Conservation (phyloP, 2,888 invertebrate species). For the Acronicta aceris region DNA sequence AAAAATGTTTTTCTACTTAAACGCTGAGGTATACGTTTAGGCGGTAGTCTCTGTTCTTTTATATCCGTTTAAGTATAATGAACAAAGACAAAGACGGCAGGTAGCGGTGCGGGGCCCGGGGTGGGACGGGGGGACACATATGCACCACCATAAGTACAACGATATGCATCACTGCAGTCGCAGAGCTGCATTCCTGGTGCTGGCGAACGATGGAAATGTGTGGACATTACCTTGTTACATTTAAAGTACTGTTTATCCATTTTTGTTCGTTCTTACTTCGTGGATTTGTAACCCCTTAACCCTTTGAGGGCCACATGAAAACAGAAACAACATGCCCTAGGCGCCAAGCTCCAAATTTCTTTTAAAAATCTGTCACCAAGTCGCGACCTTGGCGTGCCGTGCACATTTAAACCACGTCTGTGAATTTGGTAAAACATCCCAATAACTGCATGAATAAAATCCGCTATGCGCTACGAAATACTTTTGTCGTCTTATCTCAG, state of each 20-base stretch:
- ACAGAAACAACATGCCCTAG: too few relatives aligned
- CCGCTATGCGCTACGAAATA: too few relatives aligned
- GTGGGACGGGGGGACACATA: conserved; percentile 62
- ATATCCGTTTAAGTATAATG: conserved; percentile 71
- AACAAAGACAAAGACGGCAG: conserved; percentile 80
- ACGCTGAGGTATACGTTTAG: conserved; percentile 23
- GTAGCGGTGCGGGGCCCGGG: conserved; percentile 54
- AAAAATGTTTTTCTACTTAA: background rate
- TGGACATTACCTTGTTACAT: conserved; percentile 65
- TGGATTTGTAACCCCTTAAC: too few relatives aligned
- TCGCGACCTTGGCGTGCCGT: too few relatives aligned
- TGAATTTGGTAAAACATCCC: too few relatives aligned
- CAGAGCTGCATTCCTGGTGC: conserved; percentile 84
- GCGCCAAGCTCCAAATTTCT: too few relatives aligned
- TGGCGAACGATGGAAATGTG: conserved; percentile 64
- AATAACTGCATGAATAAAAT: too few relatives aligned
- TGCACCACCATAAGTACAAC: conserved; percentile 82
- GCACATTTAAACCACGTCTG: too few relatives aligned
- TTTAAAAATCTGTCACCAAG: too few relatives aligned
- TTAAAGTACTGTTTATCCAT: conserved; percentile 1
- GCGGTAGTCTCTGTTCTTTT: conserved; percentile 49
- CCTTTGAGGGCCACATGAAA: too few relatives aligned
- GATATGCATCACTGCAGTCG: conserved; percentile 88
- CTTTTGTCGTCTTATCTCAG: too few relatives aligned
- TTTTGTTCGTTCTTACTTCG: too few relatives aligned